These are phyloP conservation scores for Cyanoramphus novaezelandiae DNA, from an alignment of 2,113 vertebrate genomes.

Conservation along the genomic window DNA sequence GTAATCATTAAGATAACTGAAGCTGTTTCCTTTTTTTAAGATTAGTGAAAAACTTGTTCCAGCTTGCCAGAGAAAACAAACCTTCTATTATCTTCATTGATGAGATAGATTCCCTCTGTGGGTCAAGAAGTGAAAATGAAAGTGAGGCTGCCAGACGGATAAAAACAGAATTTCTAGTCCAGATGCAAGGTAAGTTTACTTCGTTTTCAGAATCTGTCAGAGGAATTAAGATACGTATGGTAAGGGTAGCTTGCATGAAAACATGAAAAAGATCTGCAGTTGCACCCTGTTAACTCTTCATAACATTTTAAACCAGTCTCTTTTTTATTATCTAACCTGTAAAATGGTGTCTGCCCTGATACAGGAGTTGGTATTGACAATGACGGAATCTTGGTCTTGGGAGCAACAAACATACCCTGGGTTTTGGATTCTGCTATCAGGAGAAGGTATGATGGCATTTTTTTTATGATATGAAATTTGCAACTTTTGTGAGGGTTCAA, in stretches of 20 bases:
- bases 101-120: slow-evolving; percentile 96
- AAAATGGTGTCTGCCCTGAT: slow-evolving; percentile 31
- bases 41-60: slow-evolving; percentile 95
- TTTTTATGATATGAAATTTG: not conserved
- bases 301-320: not conserved
- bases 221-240: not conserved
- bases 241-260: not conserved
- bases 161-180: slow-evolving; percentile 97
- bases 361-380: slow-evolving; percentile 94
- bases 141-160: slow-evolving; percentile 95
- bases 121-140: slow-evolving; percentile 96
- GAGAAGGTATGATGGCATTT: slow-evolving; percentile 80
- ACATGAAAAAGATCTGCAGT: not conserved
- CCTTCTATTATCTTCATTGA: slow-evolving; percentile 99
- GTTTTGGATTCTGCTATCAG: slow-evolving; percentile 97
- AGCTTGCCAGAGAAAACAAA: slow-evolving; percentile 91
- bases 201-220: not conserved
- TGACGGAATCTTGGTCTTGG: slow-evolving; percentile 94
- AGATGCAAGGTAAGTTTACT: slow-evolving; percentile 89
- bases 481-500: not conserved
- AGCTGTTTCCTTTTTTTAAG: slow-evolving; percentile 70
- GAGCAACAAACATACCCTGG: slow-evolving; percentile 98
- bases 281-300: not conserved
- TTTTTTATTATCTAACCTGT: not conserved
- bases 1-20: slow-evolving; percentile 6